phyloP scores from a whole-genome alignment of 2,113 vertebrate species.

The Aleadryas rufinucha region DNA sequence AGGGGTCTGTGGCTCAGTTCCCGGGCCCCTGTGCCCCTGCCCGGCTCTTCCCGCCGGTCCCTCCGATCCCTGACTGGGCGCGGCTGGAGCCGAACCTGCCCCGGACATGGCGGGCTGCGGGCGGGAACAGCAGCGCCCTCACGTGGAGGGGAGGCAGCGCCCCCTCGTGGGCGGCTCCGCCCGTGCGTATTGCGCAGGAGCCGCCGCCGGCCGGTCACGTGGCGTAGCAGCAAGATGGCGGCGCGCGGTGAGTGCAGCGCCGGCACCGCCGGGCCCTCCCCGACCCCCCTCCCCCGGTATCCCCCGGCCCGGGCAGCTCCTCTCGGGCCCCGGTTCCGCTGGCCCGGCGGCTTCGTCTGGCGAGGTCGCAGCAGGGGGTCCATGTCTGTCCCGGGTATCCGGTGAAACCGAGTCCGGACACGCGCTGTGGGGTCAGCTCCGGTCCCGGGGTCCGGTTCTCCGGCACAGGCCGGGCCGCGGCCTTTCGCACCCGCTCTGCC shows the following conservation, averaged over 20 bases:
- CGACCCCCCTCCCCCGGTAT: fast-evolving
- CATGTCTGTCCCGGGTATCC: background rate
- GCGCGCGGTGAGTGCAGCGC: background rate
- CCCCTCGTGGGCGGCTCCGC: background rate
- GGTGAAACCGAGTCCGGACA: no score
- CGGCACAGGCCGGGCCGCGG: background rate
- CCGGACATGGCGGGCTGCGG: background rate
- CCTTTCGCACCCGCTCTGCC: no score
- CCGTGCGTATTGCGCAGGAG: background rate
- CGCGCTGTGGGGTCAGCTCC: background rate
- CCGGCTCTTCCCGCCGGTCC: background rate
- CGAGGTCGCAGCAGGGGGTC: fast-evolving
- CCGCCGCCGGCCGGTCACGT: background rate
- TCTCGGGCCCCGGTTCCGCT: background rate
- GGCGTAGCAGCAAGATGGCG: background rate
- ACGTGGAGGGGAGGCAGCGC: background rate
- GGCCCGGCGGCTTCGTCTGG: background rate
- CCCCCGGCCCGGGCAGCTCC: no score
- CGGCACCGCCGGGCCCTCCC: fast-evolving
- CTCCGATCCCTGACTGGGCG: background rate
- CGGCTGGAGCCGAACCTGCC: no score
- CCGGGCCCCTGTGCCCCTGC: background rate
- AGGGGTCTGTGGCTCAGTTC: background rate
- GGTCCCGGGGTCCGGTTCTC: background rate
- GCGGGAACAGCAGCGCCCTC: background rate